Conservation (phyloP, 2,797 vertebrate species). For the Brachyrhaphis roseni region DNA sequence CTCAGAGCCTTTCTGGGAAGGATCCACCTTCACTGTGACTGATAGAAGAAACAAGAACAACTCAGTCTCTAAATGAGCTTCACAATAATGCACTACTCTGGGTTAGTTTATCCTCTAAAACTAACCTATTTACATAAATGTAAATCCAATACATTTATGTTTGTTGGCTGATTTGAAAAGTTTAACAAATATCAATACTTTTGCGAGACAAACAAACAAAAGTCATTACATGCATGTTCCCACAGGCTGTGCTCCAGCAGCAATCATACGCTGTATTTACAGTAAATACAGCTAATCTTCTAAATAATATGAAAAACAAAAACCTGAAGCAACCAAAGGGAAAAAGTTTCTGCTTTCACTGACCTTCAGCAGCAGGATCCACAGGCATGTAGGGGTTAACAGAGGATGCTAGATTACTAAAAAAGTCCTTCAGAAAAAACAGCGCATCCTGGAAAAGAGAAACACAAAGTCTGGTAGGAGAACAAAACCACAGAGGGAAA, state of each 20-base stretch:
- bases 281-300: background rate
- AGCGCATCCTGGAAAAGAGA: slow-evolving; percentile 84
- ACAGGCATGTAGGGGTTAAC: slow-evolving; percentile 86
- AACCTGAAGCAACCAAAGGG: background rate
- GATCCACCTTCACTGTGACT: slow-evolving; percentile 77
- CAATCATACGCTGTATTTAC: background rate
- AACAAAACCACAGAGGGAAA: background rate
- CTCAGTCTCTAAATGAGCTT: background rate
- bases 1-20: slow-evolving; percentile 64
- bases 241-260: background rate
- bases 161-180: background rate
- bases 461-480: slow-evolving; percentile 5
- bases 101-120: background rate
- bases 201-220: background rate
- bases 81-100: background rate
- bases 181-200: background rate
- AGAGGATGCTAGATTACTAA: slow-evolving; percentile 86
- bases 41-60: background rate
- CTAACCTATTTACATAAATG: background rate
- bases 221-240: background rate
- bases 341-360: slow-evolving; percentile 5
- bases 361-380: slow-evolving; percentile 85
- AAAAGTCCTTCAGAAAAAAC: slow-evolving; percentile 93
- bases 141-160: background rate
- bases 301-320: background rate